Percentiles rank a stretch among this genome's conserved stretches.
Conservation (phyloP, 1,140 invertebrate genomes). For the Theocolax elegans region DNA sequence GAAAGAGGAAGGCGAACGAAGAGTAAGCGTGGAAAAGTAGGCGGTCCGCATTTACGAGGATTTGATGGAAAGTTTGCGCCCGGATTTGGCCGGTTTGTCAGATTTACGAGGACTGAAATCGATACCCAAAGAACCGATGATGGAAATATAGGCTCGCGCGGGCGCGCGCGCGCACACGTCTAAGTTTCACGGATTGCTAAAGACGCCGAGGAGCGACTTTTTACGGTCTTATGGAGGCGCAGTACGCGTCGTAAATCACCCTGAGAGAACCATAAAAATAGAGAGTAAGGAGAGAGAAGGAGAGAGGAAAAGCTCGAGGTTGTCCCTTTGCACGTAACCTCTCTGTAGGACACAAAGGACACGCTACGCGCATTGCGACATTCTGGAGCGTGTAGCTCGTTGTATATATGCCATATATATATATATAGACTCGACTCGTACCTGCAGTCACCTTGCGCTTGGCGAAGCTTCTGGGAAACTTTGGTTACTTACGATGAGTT, state of each 20-base stretch:
- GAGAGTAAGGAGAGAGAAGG: too few species aligned
- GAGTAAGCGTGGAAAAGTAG: slow-evolving; percentile 1
- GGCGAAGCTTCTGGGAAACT: not conserved
- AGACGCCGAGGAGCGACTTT: slow-evolving; percentile 13
- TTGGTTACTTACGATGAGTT: too few species aligned
- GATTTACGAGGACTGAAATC: not conserved
- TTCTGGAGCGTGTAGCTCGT: slow-evolving; percentile 50
- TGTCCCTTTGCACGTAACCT: too few species aligned
- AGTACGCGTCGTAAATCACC: slow-evolving; percentile 55
- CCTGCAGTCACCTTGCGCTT: not conserved
- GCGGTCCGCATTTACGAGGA: not conserved
- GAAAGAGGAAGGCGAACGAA: slow-evolving; percentile 13
- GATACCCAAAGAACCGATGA: slow-evolving; percentile 14
- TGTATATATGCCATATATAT: slow-evolving; percentile 36
- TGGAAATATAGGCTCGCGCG: not conserved
- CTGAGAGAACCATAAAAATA: slow-evolving; percentile 10
- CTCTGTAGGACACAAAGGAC: too few species aligned
- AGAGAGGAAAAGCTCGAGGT: slow-evolving; percentile 47
- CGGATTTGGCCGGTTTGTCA: not conserved
- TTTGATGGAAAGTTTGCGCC: not conserved
- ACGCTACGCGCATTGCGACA: slow-evolving; percentile 60
- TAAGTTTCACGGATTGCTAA: not conserved
- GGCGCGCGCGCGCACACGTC: not conserved
- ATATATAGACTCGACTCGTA: too few species aligned
- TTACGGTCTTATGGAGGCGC: not conserved